A percentile compares a stretch with the other conserved stretches of the same genome.
Evolutionary conservation across 1,140 invertebrate genomes (phyloP).

Genomic region (Myzus persicae): DNA sequence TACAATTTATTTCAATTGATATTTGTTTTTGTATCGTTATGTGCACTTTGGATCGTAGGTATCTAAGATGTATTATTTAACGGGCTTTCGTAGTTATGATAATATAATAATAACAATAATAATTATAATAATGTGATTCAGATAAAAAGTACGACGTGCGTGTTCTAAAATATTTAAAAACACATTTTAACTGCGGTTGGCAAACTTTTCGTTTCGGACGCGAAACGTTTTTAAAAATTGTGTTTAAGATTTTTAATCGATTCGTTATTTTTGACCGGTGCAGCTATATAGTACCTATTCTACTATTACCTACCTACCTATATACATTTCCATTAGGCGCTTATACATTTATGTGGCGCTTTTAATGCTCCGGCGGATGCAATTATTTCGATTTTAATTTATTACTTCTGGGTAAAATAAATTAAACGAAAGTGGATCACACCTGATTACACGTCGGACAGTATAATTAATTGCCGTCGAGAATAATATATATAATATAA

Average conservation of each 20-base stretch:
- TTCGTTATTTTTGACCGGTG: background rate
- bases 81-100: no score
- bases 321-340: background rate
- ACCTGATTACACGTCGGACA: constrained; percentile 11
- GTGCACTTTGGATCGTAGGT: no score
- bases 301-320: background rate
- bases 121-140: no score
- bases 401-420: background rate
- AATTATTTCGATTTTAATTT: background rate
- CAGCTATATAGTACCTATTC: no score
- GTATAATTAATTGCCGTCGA: constrained; percentile 2
- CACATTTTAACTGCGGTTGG: background rate
- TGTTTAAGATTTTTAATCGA: background rate
- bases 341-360: background rate
- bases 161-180: background rate
- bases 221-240: background rate
- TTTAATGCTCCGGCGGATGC: no score
- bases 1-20: no score
- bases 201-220: background rate
- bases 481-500: no score
- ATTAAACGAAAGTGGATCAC: constrained; percentile 4
- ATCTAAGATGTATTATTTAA: no score
- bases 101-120: no score
- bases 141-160: no score
- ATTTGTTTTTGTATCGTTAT: no score